Evolutionary conservation across 2,113 vertebrate genomes (phyloP), one percentile per base, ranked within the genome.

Genomic region (Zosterops borbonicus): DNA sequence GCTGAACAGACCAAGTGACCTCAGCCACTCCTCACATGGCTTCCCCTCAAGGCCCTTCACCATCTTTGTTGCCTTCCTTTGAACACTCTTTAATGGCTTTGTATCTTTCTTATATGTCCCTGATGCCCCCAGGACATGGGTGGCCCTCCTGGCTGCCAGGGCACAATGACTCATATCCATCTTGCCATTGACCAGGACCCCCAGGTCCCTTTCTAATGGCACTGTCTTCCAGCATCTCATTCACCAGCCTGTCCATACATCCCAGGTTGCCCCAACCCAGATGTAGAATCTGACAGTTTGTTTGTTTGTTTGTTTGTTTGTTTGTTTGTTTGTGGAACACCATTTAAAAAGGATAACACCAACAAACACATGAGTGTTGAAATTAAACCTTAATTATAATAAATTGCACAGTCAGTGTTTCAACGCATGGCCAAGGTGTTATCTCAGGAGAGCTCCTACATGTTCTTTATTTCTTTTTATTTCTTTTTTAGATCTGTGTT

Each of bases 91-190:
- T 67, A 35, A 31, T 4, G 5, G 4, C 14, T 60, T 35, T 33
- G 3, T 44, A 33, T 44, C 14, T 11, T 50, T 50, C 16, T 33
- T 60, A 15, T 7, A 37, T 76, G 71, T 12, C 11, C 44, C 63
- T 37, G 63, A 33, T 37, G 31, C 0, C 8, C 37, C 20, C 44
- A 76, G 53, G 37, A 37, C 53, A 60, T 0, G 0, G 0, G 0
- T 60, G 73, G 5, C 22, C 4, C 46, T 68, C 46, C 27, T 27
- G 63, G 22, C 33, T 77, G 39, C 39, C 6, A 12, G 17, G 27
- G 27, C 44, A 37, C 46, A 18, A 39, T 60, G 14, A 2, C 9
- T 52, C 46, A 12, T 1, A 1, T 37, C 5, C 33, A 14, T 6
- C 46, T 27, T 68, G 2, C 27, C 14, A 12, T 14, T 0, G 0